These are phyloP conservation scores for Anorthoa munda DNA, from an alignment of 2,888 invertebrate genomes.

Conservation along the genomic window DNA sequence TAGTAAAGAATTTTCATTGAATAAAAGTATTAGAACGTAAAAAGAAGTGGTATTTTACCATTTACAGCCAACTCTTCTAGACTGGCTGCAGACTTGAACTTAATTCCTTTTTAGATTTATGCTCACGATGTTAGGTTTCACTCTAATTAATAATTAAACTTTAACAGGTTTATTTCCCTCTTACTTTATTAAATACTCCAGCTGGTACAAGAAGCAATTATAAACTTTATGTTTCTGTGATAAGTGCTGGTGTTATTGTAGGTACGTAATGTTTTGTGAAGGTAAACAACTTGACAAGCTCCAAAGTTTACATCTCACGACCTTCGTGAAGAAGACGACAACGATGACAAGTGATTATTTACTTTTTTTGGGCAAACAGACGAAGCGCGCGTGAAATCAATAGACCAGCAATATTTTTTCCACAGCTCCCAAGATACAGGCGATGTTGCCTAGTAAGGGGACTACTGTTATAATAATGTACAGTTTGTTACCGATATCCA, in stretches of 20 bases:
- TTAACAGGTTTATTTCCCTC: slow-evolving; percentile 36
- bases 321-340: slow-evolving; percentile 7
- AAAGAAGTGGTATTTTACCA: slow-evolving; percentile 38
- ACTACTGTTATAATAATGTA: no score
- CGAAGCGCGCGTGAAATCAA: background rate
- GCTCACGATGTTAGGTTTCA: slow-evolving; percentile 35
- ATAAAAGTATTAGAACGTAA: slow-evolving; percentile 30
- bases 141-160: slow-evolving; percentile 42
- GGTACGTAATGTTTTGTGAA: slow-evolving; percentile 4
- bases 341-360: background rate
- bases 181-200: slow-evolving; percentile 7
- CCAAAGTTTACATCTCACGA: background rate
- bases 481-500: no score
- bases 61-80: slow-evolving; percentile 19
- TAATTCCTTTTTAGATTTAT: slow-evolving; percentile 53
- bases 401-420: background rate
- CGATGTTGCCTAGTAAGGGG: no score
- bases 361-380: slow-evolving; percentile 1
- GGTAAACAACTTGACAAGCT: slow-evolving; percentile 25
- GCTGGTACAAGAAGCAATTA: slow-evolving; percentile 31
- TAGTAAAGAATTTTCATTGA: slow-evolving; percentile 18
- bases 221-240: slow-evolving; percentile 17
- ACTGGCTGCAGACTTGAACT: background rate
- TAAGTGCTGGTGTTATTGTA: slow-evolving; percentile 9
- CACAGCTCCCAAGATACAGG: no score